A percentile compares a stretch with the other conserved stretches of the same genome.
Evolutionary conservation across 2,113 vertebrate genomes (phyloP).

Genomic region (Montifringilla adamsi): DNA sequence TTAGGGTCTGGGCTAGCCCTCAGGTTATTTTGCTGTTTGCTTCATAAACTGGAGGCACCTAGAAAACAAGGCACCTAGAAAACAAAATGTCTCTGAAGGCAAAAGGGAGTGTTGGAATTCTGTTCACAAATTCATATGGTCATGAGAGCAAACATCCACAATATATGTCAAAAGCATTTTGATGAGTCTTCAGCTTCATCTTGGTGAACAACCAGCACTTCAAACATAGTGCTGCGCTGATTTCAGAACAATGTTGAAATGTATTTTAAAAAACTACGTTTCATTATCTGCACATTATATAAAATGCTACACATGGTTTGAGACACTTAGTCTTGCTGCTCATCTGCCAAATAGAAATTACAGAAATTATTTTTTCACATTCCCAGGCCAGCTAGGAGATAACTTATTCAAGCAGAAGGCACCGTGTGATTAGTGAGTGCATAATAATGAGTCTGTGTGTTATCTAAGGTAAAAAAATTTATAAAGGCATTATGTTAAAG

Average conservation of each 20-base stretch:
- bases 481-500: background rate
- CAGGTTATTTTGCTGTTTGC: too few relatives aligned
- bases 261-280: background rate
- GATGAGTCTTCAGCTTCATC: background rate
- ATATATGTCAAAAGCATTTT: background rate
- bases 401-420: background rate
- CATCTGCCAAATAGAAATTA: background rate
- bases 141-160: background rate
- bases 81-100: too few relatives aligned
- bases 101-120: too few relatives aligned
- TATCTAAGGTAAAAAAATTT: background rate
- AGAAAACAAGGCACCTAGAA: too few relatives aligned
- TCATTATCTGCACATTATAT: background rate
- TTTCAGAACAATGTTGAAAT: background rate
- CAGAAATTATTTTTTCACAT: background rate
- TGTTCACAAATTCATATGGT: too few relatives aligned
- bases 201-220: background rate
- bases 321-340: background rate
- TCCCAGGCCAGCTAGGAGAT: background rate
- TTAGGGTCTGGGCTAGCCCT: too few relatives aligned
- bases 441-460: background rate
- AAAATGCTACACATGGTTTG: background rate
- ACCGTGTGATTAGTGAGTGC: background rate
- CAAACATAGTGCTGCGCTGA: background rate
- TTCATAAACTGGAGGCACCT: too few relatives aligned